Evolutionary conservation across 37 sponge, comb jelly and placozoan species (phyloP).

Genomic region (Mnemiopsis leidyi): DNA sequence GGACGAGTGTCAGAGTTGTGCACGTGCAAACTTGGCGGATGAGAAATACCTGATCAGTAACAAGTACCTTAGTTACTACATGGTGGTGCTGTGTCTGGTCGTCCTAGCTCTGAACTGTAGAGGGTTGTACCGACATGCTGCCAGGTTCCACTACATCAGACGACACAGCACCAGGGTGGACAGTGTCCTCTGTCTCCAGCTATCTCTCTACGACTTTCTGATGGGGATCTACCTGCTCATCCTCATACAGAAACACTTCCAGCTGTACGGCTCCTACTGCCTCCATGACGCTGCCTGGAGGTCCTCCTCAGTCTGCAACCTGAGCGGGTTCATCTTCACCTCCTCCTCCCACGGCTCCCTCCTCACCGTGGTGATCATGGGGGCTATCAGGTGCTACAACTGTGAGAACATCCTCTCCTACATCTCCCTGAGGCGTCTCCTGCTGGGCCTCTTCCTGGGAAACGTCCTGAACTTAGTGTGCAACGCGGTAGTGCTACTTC

Average conservation of each 20-base stretch:
- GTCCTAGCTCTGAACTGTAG: neutral
- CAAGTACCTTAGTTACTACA: constrained; percentile 30
- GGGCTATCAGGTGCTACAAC: neutral
- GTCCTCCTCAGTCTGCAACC: neutral
- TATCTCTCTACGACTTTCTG: neutral
- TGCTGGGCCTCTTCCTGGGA: neutral
- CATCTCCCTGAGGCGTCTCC: neutral
- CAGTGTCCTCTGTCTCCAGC: constrained; percentile 31
- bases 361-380: constrained; percentile 29
- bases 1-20: constrained; percentile 55
- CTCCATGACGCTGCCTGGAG: constrained; percentile 7
- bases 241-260: neutral
- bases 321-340: constrained; percentile 12
- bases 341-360: constrained; percentile 48
- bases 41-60: constrained; percentile 37
- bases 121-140: neutral
- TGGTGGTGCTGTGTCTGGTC: constrained; percentile 1
- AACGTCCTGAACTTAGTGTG: neutral
- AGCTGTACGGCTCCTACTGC: constrained; percentile 53
- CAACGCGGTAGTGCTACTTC: neutral
- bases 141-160: neutral
- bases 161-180: neutral
- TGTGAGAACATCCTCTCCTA: neutral
- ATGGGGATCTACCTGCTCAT: constrained; percentile 48
- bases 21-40: constrained; percentile 5